Evolutionary conservation across 2,888 invertebrate genomes (phyloP).

Genomic region (Rhimphoctona megacephalus): DNA sequence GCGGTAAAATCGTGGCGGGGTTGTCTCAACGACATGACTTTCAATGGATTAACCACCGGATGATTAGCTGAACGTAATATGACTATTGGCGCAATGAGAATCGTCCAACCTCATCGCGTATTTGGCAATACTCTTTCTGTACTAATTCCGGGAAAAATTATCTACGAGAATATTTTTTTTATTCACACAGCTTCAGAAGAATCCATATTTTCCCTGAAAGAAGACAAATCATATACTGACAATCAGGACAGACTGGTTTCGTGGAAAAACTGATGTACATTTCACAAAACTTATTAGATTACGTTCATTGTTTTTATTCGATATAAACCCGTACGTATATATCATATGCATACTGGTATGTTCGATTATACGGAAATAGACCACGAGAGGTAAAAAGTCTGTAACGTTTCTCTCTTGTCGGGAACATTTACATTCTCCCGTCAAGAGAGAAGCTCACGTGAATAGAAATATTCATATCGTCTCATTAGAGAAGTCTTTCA

Average conservation of each 20-base stretch:
- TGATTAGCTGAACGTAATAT: too few species aligned
- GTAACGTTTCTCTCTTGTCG: too few species aligned
- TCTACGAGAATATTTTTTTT: not conserved
- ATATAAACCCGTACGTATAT: not conserved
- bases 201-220: not conserved
- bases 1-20: too few species aligned
- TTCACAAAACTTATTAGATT: not conserved
- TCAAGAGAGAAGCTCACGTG: not conserved
- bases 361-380: conserved; percentile 10
- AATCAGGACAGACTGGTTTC: not conserved
- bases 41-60: too few species aligned
- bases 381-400: conserved; percentile 1
- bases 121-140: not conserved
- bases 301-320: too few species aligned
- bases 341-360: not conserved
- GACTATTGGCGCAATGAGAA: too few species aligned
- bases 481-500: not conserved
- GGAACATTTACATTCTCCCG: conserved; percentile 15
- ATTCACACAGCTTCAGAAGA: not conserved
- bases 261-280: conserved; percentile 8
- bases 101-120: too few species aligned
- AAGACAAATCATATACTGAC: not conserved
- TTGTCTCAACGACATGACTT: too few species aligned
- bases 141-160: too few species aligned
- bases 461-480: conserved; percentile 14